These are phyloP conservation scores for Ylistrum balloti DNA, from an alignment of 1,140 invertebrate genomes.

Conservation along the genomic window DNA sequence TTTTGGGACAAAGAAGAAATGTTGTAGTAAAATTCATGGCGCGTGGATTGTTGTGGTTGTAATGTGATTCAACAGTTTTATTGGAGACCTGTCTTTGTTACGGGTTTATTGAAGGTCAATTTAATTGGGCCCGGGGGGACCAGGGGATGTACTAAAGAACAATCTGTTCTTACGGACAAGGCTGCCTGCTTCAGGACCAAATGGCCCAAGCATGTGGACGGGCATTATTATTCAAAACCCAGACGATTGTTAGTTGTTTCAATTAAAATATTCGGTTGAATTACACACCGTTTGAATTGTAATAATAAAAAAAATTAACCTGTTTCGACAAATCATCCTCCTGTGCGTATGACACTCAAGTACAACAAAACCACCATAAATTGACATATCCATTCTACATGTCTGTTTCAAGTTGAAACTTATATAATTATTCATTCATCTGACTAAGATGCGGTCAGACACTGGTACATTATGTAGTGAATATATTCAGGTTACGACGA, in stretches of 20 bases:
- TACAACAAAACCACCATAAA: neutral
- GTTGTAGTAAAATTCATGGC: slow-evolving; percentile 10
- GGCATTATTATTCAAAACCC: neutral
- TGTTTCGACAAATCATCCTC: neutral
- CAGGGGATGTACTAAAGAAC: neutral
- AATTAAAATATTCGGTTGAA: neutral
- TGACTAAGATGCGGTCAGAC: neutral
- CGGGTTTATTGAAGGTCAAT: neutral
- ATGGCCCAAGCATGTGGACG: neutral
- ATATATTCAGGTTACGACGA: neutral
- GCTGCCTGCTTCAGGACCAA: neutral
- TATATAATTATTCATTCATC: neutral
- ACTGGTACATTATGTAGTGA: neutral
- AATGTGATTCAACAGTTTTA: slow-evolving; percentile 35
- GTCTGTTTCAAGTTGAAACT: slow-evolving; percentile 11
- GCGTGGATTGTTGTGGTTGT: neutral
- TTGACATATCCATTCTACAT: neutral
- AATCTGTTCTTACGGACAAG: no score
- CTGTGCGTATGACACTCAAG: neutral
- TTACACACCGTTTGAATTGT: neutral
- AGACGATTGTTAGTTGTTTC: neutral
- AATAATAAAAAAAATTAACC: slow-evolving; percentile 2
- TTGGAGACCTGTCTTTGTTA: neutral
- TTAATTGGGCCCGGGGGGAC: neutral
- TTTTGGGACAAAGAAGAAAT: neutral